Conservation (phyloP, 2,888 invertebrate species). For the Aleiodes testaceus region DNA sequence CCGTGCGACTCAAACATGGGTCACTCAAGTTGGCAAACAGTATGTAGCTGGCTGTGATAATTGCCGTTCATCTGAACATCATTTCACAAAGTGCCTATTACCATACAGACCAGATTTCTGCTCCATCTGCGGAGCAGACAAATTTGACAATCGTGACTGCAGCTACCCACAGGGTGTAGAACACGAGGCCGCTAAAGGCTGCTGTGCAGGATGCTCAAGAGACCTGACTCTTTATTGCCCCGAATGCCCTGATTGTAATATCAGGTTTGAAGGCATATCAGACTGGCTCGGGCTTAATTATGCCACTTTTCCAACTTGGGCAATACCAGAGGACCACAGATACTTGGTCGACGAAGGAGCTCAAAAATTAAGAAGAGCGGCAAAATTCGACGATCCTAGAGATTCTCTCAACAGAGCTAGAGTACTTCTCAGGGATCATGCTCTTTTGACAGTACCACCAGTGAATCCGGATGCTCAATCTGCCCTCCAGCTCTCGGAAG, state of each 20-base stretch:
- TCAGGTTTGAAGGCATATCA: neutral
- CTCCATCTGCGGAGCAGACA: neutral
- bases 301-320: slow-evolving; percentile 29
- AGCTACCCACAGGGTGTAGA: neutral
- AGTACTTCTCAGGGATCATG: too few relatives aligned
- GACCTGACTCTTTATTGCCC: neutral
- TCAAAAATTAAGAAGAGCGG: too few relatives aligned
- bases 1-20: too few relatives aligned
- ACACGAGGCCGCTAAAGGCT: too few relatives aligned
- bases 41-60: too few relatives aligned
- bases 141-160: neutral
- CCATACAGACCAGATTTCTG: neutral
- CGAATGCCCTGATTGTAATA: slow-evolving; percentile 11
- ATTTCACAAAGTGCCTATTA: neutral
- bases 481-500: too few relatives aligned
- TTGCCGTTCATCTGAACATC: neutral
- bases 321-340: slow-evolving; percentile 32
- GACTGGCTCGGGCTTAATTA: slow-evolving; percentile 40
- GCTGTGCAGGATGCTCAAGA: neutral
- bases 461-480: too few relatives aligned
- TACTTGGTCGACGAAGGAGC: slow-evolving; percentile 5
- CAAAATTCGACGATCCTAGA: too few relatives aligned
- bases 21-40: too few relatives aligned
- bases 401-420: too few relatives aligned
- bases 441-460: too few relatives aligned